Evolutionary conservation across 2,888 invertebrate species (phyloP), one percentile per base, ranked within the genome.

Genomic region (Trachelus iudaicus): DNA sequence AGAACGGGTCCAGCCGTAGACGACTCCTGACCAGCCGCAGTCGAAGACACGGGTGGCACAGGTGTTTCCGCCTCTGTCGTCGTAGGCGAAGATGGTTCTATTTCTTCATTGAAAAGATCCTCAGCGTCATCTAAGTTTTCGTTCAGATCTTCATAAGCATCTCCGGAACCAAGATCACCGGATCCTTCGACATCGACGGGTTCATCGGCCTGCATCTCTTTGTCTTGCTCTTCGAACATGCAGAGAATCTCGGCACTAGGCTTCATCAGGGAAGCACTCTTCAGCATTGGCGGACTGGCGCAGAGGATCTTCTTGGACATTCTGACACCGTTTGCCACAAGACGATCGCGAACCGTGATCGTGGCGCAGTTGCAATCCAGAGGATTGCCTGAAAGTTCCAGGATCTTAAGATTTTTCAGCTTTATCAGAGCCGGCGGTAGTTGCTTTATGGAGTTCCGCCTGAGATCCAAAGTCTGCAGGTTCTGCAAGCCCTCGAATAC

Each of bases 331-430:
- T 83, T 85, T 4, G 85, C 81, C 75, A 94, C 88, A 83, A 96
- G 90, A 83, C 93, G 92, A 86, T 96, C 94, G 82, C 95, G 93
- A 75, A 94, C 92, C 81, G 93, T 92, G 79, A 96, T 90, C 79
- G 95, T 95, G 81, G 94, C 93, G 87, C 96, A 96, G 37, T 95
- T 94, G 90, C 96, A 96, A 84, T 94, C 92, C 11, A 96, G 92
- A 69, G 94, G 94, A 89, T 96, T 96, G 73, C 94, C 94, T 75
- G 93, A 93, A 79, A 96, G 87, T 88, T 95, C 94, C 79, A 96
- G 92, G 84, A 94, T 93, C 87, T 94, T 94, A 77, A 96, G 91
- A 84, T 93, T 90, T 73, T 92, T 92, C 78, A 95, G 90, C 82
- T 92, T 92, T 34, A 91, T 92, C 78, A 95, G 88, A 84, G 95